phyloP scores from a whole-genome alignment of 2,797 vertebrate species.

The Scyliorhinus canicula region DNA sequence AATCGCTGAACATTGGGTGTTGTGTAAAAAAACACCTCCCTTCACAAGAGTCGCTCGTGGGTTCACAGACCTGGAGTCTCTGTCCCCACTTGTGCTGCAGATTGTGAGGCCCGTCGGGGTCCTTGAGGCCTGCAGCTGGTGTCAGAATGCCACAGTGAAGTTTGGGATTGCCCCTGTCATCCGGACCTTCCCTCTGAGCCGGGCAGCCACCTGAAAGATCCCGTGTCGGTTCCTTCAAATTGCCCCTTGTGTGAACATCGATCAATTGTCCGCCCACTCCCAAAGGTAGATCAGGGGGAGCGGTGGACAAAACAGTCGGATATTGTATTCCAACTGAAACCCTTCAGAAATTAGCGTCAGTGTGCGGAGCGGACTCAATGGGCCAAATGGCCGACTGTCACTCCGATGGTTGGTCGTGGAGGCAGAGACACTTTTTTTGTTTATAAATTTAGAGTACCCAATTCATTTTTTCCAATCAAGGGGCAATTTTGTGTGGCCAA shows the following conservation, averaged over 20 bases:
- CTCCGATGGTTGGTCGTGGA: too few relatives aligned
- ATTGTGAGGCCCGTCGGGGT: background rate
- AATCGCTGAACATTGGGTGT: background rate
- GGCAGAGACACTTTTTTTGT: too few relatives aligned
- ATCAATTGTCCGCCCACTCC: too few relatives aligned
- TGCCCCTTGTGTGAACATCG: background rate
- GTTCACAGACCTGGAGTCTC: background rate
- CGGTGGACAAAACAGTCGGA: background rate
- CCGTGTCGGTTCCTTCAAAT: background rate
- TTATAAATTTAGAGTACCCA: too few relatives aligned
- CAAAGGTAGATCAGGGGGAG: too few relatives aligned
- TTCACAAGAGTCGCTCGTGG: background rate
- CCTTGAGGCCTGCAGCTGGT: background rate
- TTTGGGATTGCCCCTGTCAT: background rate
- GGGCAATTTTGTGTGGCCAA: too few relatives aligned
- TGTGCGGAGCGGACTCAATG: too few relatives aligned
- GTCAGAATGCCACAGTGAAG: background rate
- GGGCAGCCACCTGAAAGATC: background rate
- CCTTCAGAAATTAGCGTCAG: background rate
- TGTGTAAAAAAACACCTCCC: background rate
- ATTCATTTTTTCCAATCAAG: too few relatives aligned
- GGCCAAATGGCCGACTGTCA: too few relatives aligned
- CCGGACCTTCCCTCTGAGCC: background rate
- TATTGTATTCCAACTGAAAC: background rate
- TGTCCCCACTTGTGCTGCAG: background rate